A percentile compares a stretch with the other conserved stretches of the same genome.
Evolutionary conservation across 2,113 vertebrate species (phyloP).

Genomic region (Emydura subglobosa): DNA sequence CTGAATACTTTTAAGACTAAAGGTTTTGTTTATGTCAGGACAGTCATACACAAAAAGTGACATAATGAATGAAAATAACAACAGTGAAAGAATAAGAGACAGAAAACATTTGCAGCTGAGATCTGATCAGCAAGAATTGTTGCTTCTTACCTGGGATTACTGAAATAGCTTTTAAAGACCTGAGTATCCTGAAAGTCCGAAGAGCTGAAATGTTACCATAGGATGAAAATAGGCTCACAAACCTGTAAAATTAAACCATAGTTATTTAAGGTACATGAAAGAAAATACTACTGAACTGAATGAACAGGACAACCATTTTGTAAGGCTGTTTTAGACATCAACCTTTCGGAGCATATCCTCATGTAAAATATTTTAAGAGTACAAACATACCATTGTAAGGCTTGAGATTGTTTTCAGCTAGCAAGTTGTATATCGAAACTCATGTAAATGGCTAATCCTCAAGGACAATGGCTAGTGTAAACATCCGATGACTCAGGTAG

Average conservation of each 20-base stretch:
- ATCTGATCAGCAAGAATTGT: background rate
- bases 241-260: constrained; percentile 50
- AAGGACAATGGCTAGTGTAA: no score
- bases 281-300: background rate
- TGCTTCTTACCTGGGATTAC: constrained; percentile 92
- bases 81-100: background rate
- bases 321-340: background rate
- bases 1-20: no score
- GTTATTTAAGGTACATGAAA: background rate
- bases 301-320: background rate
- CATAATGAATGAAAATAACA: background rate
- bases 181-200: constrained; percentile 91
- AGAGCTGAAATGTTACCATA: constrained; percentile 82
- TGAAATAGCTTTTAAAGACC: constrained; percentile 94
- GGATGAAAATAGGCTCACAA: background rate
- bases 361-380: background rate
- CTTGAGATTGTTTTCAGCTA: no score
- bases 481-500: no score
- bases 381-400: background rate
- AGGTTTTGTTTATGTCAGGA: no score
- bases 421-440: no score
- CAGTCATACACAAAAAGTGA: background rate
- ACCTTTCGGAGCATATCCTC: background rate
- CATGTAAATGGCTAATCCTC: no score
- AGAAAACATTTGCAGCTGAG: background rate